These are phyloP conservation scores for Chrysina gloriosa DNA, from an alignment of 2,888 invertebrate genomes.

Conservation along the genomic window DNA sequence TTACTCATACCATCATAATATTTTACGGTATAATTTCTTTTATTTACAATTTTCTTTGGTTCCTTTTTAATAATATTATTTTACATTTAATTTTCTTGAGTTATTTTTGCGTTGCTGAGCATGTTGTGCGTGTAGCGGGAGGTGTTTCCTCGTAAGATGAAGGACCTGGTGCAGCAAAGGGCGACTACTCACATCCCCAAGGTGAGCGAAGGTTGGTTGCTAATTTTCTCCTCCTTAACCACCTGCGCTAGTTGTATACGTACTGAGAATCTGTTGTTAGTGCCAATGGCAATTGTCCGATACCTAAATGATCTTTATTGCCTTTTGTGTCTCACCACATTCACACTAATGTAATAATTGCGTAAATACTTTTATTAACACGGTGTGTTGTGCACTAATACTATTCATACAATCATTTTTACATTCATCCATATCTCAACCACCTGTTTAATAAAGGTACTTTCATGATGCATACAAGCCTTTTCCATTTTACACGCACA, in stretches of 20 bases:
- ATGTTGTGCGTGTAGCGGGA: slow-evolving; percentile 72
- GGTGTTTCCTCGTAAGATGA: slow-evolving; percentile 85
- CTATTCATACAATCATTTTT: not conserved
- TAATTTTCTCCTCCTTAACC: slow-evolving; percentile 44
- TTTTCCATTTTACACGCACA: slow-evolving; percentile 67
- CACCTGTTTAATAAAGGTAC: slow-evolving; percentile 33
- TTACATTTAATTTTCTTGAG: slow-evolving; percentile 55
- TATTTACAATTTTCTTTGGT: slow-evolving; percentile 44
- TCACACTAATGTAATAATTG: slow-evolving; percentile 14
- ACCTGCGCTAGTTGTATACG: slow-evolving; percentile 25
- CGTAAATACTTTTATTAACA: slow-evolving; percentile 26
- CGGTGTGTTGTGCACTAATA: slow-evolving; percentile 7
- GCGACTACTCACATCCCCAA: slow-evolving; percentile 57
- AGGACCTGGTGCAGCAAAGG: slow-evolving; percentile 74
- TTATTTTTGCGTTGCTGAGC: slow-evolving; percentile 60
- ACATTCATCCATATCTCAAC: not conserved
- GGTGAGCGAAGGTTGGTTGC: slow-evolving; percentile 58
- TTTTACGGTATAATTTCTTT: slow-evolving; percentile 10
- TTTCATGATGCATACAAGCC: slow-evolving; percentile 6
- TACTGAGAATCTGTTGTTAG: slow-evolving; percentile 20
- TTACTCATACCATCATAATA: slow-evolving; percentile 2
- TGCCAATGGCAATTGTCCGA: slow-evolving; percentile 1
- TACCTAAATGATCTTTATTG: slow-evolving; percentile 4
- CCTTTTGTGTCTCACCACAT: slow-evolving; percentile 4
- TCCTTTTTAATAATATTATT: slow-evolving; percentile 67